Base-by-base conservation (phyloP, 2,888 invertebrate species). In the Villa cingulata region DNA sequence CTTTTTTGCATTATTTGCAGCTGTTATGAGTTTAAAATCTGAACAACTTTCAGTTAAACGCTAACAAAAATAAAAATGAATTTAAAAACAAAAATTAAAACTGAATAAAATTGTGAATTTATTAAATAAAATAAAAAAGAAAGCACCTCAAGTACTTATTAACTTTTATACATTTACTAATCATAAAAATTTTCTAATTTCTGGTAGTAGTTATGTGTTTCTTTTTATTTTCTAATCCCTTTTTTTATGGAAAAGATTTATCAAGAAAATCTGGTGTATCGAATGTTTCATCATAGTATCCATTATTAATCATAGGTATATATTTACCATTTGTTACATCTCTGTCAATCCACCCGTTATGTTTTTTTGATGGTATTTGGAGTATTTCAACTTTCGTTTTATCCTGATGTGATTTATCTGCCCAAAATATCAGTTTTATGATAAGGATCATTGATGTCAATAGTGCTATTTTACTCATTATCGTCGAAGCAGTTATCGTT, bases 1-100 rank as follows among this genome's bases (percentile, higher is more conserved):
- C 70, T 89, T 89, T 73, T 89, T 88, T 63, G 86, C 88, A 1
- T 69, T 89, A 15, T 88, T 89, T 59, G 83, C 86, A 44, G 85
- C 87, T 2, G 83, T 83, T 5, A 81, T 88, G 74, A 85, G 83
- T 47, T 70, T 86, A 52, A 85, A 79, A 50, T 50, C 57, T 40
- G n/a, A n/a, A n/a, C n/a, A n/a, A n/a, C n/a, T n/a, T n/a, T n/a
- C n/a, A n/a, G n/a, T n/a, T n/a, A n/a, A n/a, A n/a, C n/a, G n/a
- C n/a, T n/a, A n/a, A n/a, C n/a, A n/a, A n/a, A n/a, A n/a, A n/a
- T n/a, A n/a, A n/a, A n/a, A n/a, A n/a, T n/a, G n/a, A n/a, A n/a
- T n/a, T n/a, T n/a, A n/a, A n/a, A n/a, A n/a, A n/a, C n/a, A n/a
- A n/a, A n/a, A n/a, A n/a, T n/a, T n/a, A n/a, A n/a, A n/a, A n/a